Evolutionary conservation across 2,888 invertebrate genomes (phyloP), one percentile per base, ranked within the genome.

Genomic region (Tuberolachnus salignus): DNA sequence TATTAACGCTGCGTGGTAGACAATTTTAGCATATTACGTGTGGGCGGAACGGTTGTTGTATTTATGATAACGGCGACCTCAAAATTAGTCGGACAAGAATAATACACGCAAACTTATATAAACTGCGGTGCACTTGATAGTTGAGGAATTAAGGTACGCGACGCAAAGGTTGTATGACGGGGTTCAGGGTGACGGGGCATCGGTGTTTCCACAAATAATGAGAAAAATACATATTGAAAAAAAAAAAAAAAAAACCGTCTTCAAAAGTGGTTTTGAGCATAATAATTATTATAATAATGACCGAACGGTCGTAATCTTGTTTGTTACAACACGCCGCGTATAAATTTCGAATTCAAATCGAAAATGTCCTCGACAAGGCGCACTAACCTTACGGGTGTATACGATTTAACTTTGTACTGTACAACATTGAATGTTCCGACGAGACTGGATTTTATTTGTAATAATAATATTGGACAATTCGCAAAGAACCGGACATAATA

Each of bases 361-460:
- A 69, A 78, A 69, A 61, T 51, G 78, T 78, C 78, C 78, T 78
- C 78, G 78, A 78, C 78, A 67, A 49, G 57, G 78, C 67, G 51
- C 59, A 67, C 67, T 75, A 75, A 75, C 55, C 53, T 66, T 74
- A 63, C 73, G 14, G 64, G 64, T 74, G 66, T 73, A 42, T 53
- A 21, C 10, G 6, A 26, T 73, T 55, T 63, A 55, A 66, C 26
- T 66, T 75, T 63, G 19, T 63, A 51, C 42, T 63, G 8, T n/a
- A 9, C 23, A 71, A 73, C 63, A 21, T 73, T 63, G 21, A 42
- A 42, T 16, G 19, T 49, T 11, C 72, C 51, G 42, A 63, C 42
- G 16, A 6, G 34, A 63, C 63, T 21, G 34, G 34, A 73, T 73
- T 42, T 1, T 34, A 34, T 4, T 72, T 19, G 14, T 26, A 61